These are phyloP conservation scores for Rhinoraja longicauda DNA, from an alignment of 2,797 vertebrate species.

Conservation along the genomic window DNA sequence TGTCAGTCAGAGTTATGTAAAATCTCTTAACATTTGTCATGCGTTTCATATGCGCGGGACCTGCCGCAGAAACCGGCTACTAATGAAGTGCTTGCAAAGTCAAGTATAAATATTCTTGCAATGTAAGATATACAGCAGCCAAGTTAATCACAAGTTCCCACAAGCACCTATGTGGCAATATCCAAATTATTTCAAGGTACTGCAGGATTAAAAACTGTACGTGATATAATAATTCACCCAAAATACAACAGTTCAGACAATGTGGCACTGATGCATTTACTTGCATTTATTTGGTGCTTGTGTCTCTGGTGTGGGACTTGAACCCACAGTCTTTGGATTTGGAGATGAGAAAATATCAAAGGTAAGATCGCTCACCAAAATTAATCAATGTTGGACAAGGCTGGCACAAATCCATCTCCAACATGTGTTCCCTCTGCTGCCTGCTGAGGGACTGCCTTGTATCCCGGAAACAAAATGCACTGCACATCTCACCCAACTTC, in stretches of 20 bases:
- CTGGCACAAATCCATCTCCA: too few relatives aligned
- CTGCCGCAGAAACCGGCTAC: not conserved
- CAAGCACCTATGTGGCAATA: not conserved
- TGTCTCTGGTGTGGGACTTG: not conserved
- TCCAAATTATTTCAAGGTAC: not conserved
- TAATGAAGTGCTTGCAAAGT: not conserved
- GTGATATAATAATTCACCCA: not conserved
- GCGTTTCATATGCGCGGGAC: not conserved
- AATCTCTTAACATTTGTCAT: not conserved
- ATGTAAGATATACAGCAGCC: not conserved
- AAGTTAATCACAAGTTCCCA: not conserved
- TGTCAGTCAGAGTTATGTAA: not conserved
- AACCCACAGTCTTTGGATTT: not conserved
- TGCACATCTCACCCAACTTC: too few relatives aligned
- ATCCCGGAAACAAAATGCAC: too few relatives aligned
- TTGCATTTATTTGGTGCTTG: not conserved
- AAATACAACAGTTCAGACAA: not conserved
- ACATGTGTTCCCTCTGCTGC: too few relatives aligned
- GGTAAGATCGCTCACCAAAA: not conserved
- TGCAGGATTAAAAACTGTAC: not conserved
- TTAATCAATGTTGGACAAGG: not conserved
- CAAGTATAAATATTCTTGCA: not conserved
- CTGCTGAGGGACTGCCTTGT: too few relatives aligned
- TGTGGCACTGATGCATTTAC: not conserved
- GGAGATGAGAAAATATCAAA: too few relatives aligned